Evolutionary conservation across 2,113 vertebrate species (phyloP).

Genomic region (Alectura lathami): DNA sequence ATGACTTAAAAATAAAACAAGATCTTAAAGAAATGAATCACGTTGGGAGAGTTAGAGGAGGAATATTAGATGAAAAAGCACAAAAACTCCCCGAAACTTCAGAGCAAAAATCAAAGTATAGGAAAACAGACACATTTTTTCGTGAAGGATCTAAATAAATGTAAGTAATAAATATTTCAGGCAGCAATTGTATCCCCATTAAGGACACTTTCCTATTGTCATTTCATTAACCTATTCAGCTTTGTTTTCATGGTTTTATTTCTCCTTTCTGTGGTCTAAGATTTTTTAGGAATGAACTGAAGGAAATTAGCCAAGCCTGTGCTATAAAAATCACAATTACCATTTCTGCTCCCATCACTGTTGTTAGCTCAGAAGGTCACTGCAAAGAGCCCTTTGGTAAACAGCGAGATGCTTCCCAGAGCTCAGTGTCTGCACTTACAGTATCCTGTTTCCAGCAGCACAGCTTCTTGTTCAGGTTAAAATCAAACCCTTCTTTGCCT

Average conservation of each 20-base stretch:
- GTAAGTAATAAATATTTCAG: slow-evolving; percentile 47
- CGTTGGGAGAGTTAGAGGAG: slow-evolving; percentile 81
- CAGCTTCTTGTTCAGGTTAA: not conserved
- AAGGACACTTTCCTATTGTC: slow-evolving; percentile 32
- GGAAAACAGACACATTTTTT: slow-evolving; percentile 53
- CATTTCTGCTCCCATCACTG: not conserved
- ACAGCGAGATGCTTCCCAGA: not conserved
- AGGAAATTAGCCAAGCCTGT: slow-evolving; percentile 19
- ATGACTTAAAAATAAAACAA: slow-evolving; percentile 93
- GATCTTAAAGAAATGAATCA: slow-evolving; percentile 84
- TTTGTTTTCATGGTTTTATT: slow-evolving; percentile 6
- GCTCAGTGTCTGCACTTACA: slow-evolving; percentile 24
- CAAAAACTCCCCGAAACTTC: slow-evolving; percentile 57
- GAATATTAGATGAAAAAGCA: slow-evolving; percentile 78
- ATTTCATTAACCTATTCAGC: slow-evolving; percentile 49
- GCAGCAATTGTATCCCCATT: slow-evolving; percentile 68
- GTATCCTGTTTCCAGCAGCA: not conserved
- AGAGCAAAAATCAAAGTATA: slow-evolving; percentile 55
- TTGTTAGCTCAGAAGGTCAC: slow-evolving; percentile 46
- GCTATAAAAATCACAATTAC: slow-evolving; percentile 57
- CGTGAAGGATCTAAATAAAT: slow-evolving; percentile 36
- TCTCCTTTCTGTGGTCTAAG: not conserved
- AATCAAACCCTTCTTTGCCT: not conserved
- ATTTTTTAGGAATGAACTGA: not conserved
- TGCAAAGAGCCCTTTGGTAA: slow-evolving; percentile 37